phyloP scores from a whole-genome alignment of 2,797 vertebrate genomes.

The Acanthis flammea region DNA sequence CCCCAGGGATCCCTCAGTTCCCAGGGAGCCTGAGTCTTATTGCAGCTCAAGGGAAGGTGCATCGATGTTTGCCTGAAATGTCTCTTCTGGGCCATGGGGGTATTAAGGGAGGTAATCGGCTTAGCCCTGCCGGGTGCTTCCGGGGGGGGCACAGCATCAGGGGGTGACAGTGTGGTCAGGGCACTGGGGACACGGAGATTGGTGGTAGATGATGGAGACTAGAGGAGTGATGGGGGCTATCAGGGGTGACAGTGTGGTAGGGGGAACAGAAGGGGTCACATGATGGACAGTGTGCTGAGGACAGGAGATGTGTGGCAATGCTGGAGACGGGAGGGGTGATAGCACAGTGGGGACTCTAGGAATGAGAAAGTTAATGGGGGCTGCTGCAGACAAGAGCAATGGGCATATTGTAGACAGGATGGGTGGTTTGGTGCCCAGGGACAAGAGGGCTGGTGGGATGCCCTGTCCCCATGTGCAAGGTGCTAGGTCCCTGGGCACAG shows the following conservation, averaged over 20 bases:
- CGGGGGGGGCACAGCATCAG: rapidly evolving
- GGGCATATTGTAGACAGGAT: not conserved
- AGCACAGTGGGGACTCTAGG: not conserved
- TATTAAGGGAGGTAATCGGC: conserved; percentile 42
- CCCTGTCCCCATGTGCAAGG: not conserved
- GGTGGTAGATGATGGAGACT: not conserved
- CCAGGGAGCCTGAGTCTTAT: rapidly evolving
- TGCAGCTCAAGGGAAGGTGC: rapidly evolving
- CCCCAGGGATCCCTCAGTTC: not conserved
- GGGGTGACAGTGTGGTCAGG: not conserved
- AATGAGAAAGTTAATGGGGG: not conserved
- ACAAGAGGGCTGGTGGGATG: not conserved
- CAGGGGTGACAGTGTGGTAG: not conserved
- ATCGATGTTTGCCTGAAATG: not conserved
- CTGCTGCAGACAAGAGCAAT: not conserved
- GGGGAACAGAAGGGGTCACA: not conserved
- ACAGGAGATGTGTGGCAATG: not conserved
- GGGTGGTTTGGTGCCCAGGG: not conserved
- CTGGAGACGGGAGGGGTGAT: not conserved
- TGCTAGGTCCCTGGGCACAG: not conserved
- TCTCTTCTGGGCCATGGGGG: conserved; percentile 23
- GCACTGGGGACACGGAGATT: not conserved
- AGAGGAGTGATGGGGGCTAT: not conserved
- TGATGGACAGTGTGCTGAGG: not conserved
- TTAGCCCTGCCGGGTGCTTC: not conserved